Percentiles rank a stretch among this genome's conserved stretches.
Conservation (phyloP, 2,797 vertebrate species). For the Phrynocephalus vlangalii region DNA sequence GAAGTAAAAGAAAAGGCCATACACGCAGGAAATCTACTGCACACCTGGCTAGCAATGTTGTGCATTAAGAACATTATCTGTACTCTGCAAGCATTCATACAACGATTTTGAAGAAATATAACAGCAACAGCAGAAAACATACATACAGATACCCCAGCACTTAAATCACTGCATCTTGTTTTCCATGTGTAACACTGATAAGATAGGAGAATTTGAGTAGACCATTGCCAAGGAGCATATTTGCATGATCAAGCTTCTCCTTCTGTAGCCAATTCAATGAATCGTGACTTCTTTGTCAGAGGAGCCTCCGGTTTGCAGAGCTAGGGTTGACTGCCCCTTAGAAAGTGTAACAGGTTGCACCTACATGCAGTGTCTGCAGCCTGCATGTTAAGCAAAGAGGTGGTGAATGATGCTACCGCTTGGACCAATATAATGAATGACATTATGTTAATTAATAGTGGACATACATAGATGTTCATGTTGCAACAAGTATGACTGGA, state of each 20-base stretch:
- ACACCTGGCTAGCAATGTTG: conserved; percentile 41
- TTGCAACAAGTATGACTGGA: neutral
- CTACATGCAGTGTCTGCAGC: neutral
- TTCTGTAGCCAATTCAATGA: neutral
- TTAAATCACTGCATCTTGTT: conserved; percentile 19
- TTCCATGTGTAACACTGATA: conserved; percentile 2
- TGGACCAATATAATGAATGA: too few relatives aligned
- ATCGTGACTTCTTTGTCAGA: neutral
- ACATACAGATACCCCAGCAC: conserved; percentile 2
- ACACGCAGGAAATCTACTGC: conserved; percentile 57
- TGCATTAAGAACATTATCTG: conserved; percentile 16
- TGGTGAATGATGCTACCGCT: too few relatives aligned
- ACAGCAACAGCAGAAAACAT: conserved; percentile 19
- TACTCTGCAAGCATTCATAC: neutral
- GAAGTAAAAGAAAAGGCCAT: conserved; percentile 36
- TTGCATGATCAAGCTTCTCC: neutral
- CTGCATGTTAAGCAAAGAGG: neutral
- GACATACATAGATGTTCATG: neutral
- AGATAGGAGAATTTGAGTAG: neutral
- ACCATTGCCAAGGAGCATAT: neutral
- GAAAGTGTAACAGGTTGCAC: neutral
- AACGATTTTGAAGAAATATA: conserved; percentile 13
- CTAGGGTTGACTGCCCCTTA: neutral
- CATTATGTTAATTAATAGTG: neutral
- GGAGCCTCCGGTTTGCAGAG: neutral